These are phyloP conservation scores for Peromyscus maniculatus DNA, from an alignment of 2,113 vertebrate genomes.

Conservation along the genomic window DNA sequence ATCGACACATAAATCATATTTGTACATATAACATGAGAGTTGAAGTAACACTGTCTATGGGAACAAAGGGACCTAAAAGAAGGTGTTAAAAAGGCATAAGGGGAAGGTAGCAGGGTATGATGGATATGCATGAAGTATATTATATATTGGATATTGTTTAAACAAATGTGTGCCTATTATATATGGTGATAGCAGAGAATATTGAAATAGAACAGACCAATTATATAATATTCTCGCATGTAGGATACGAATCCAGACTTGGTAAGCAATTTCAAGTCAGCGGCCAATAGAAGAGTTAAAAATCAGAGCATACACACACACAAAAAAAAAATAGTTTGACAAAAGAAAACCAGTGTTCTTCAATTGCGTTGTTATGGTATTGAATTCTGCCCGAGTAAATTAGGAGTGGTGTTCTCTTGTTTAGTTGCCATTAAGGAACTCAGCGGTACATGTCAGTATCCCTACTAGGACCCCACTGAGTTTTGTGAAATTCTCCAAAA, in stretches of 20 bases:
- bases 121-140: neutral
- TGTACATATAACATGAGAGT: too few relatives aligned
- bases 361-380: conserved; percentile 71
- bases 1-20: neutral
- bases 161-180: neutral
- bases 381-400: conserved; percentile 77
- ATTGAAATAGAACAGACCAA: neutral
- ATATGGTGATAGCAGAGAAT: neutral
- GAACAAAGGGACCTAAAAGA: neutral
- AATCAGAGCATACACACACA: conserved; percentile 19
- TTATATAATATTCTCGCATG: neutral
- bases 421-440: conserved; percentile 75
- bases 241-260: neutral
- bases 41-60: neutral
- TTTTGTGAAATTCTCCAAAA: conserved; percentile 78
- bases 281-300: conserved; percentile 71
- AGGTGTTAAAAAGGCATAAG: neutral
- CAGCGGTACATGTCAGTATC: conserved; percentile 62
- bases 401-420: conserved; percentile 75
- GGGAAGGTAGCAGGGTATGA: too few relatives aligned
- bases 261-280: conserved; percentile 52
- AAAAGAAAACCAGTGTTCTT: conserved; percentile 55
- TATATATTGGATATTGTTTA: neutral
- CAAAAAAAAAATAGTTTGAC: conserved; percentile 50
- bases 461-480: conserved; percentile 61